phyloP scores from a whole-genome alignment of 2,797 vertebrate species.

The Cuculus canorus region DNA sequence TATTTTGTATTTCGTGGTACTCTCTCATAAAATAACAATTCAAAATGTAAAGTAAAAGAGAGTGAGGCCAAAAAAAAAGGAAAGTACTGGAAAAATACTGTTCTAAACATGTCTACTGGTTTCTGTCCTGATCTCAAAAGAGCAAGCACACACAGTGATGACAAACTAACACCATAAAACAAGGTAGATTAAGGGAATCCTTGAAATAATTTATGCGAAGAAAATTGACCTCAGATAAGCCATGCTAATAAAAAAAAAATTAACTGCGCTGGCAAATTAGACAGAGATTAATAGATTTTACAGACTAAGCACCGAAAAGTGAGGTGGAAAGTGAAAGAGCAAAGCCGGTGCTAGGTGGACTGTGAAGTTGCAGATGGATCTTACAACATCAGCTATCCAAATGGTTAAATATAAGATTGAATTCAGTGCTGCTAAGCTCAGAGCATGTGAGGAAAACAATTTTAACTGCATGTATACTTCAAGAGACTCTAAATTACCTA shows the following conservation, averaged over 20 bases:
- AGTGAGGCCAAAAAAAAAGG: background rate
- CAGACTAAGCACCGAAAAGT: background rate
- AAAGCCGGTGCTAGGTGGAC: background rate
- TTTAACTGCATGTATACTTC: constrained; percentile 6
- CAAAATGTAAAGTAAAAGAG: background rate
- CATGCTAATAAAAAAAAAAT: background rate
- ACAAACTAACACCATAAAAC: background rate
- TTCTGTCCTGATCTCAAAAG: background rate
- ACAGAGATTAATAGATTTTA: background rate
- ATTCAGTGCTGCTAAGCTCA: background rate
- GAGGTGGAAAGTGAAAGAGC: background rate
- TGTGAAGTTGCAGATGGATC: background rate
- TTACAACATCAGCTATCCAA: background rate
- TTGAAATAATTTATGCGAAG: background rate
- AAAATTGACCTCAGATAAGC: constrained; percentile 4
- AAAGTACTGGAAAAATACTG: background rate
- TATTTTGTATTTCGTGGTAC: background rate
- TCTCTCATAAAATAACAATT: background rate
- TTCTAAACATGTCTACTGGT: background rate
- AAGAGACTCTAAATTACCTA: constrained; percentile 43
- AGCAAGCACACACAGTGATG: background rate
- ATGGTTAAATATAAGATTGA: constrained; percentile 28
- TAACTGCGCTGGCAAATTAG: constrained; percentile 31
- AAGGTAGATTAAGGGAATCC: background rate
- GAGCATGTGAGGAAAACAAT: constrained; percentile 28